Percentiles rank a stretch among this genome's conserved stretches.
These are phyloP conservation scores for Echiichthys vipera DNA, from an alignment of 2,797 vertebrate genomes.

Conservation along the genomic window DNA sequence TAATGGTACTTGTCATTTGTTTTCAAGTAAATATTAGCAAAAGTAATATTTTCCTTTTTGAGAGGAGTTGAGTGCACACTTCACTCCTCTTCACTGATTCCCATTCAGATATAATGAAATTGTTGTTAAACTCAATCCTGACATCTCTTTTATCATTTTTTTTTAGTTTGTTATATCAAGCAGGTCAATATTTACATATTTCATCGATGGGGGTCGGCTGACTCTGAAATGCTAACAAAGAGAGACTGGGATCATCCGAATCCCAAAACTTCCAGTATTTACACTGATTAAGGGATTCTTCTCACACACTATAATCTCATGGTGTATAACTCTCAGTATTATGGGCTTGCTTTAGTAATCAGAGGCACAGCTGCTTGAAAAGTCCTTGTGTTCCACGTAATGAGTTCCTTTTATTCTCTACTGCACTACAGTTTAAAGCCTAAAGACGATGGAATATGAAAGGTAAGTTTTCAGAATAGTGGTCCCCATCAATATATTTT, in stretches of 20 bases:
- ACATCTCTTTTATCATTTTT: conserved; percentile 6
- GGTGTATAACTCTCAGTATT: conserved; percentile 13
- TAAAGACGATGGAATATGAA: conserved; percentile 26
- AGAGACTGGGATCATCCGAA: neutral
- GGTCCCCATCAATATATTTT: conserved; percentile 21
- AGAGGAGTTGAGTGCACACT: conserved; percentile 25
- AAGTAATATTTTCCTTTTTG: conserved; percentile 2
- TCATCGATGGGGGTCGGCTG: neutral
- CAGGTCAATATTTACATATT: conserved; percentile 11
- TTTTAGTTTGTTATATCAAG: neutral
- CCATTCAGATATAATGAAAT: neutral
- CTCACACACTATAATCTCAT: conserved; percentile 12
- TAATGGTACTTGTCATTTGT: neutral
- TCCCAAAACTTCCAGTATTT: neutral
- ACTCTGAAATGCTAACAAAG: neutral
- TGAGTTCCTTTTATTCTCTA: conserved; percentile 24
- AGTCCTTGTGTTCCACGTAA: conserved; percentile 6
- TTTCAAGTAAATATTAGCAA: neutral
- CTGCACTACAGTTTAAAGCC: neutral
- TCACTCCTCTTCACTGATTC: conserved; percentile 23
- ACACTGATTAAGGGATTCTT: conserved; percentile 10
- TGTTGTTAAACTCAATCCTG: conserved; percentile 21
- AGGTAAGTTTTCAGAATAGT: conserved; percentile 34
- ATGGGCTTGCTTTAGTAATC: conserved; percentile 6
- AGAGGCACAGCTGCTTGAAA: conserved; percentile 19